Conservation (phyloP, 2,113 vertebrate genomes). For the Phodopus roborovskii region DNA sequence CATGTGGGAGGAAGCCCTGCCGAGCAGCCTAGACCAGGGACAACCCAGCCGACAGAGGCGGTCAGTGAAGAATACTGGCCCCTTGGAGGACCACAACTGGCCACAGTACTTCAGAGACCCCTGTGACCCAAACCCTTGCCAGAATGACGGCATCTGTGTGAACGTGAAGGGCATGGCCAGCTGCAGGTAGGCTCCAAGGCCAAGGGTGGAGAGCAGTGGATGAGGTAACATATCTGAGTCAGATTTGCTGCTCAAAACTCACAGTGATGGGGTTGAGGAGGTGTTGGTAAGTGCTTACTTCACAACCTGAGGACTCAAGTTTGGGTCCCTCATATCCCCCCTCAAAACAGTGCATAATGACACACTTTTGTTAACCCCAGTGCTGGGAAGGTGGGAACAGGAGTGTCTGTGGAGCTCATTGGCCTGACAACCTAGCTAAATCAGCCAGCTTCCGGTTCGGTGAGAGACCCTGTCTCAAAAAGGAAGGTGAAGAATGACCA, state of each 20-base stretch:
- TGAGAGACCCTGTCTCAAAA: neutral
- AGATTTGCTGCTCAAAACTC: neutral
- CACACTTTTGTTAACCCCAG: too few relatives aligned
- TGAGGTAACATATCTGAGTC: neutral
- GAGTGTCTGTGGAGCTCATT: neutral
- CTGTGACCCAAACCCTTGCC: slow-evolving; percentile 90
- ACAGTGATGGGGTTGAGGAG: too few relatives aligned
- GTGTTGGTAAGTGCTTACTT: neutral
- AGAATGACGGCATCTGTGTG: slow-evolving; percentile 91
- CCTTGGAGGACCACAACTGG: slow-evolving; percentile 76
- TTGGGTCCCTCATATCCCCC: neutral
- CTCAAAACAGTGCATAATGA: too few relatives aligned
- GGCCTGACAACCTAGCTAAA: too few relatives aligned
- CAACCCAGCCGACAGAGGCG: slow-evolving; percentile 70
- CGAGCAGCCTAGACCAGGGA: neutral
- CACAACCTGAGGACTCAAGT: neutral
- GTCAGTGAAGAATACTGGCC: slow-evolving; percentile 69
- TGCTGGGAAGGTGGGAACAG: neutral
- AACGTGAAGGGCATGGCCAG: slow-evolving; percentile 85
- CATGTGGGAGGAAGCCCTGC: neutral
- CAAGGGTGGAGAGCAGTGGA: rapidly evolving
- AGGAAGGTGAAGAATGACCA: neutral
- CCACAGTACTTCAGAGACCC: slow-evolving; percentile 79
- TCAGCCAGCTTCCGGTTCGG: neutral
- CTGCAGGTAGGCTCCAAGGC: slow-evolving; percentile 89